Evolutionary conservation across 1,140 invertebrate genomes (phyloP).

Genomic region (Ostrea edulis): DNA sequence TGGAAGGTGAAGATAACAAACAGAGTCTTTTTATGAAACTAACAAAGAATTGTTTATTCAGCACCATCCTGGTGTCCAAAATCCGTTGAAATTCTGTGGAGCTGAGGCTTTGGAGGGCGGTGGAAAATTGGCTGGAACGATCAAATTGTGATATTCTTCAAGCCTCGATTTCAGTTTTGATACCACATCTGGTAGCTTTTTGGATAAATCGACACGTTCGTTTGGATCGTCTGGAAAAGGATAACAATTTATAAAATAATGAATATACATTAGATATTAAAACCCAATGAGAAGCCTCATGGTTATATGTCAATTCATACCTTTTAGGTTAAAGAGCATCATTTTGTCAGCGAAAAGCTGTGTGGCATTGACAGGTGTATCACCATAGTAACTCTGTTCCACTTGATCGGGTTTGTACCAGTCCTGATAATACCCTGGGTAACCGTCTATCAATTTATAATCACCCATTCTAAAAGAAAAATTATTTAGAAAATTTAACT

Average conservation of each 20-base stretch:
- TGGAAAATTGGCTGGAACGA: slow-evolving; percentile 59
- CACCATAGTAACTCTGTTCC: neutral
- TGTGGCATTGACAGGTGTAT: neutral
- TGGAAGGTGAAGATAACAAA: no score
- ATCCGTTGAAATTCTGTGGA: slow-evolving; percentile 53
- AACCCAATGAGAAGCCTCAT: no score
- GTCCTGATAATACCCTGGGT: slow-evolving; percentile 53
- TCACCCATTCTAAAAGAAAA: slow-evolving; percentile 54
- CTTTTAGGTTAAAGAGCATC: slow-evolving; percentile 38
- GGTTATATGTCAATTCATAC: neutral
- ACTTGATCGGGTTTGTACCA: slow-evolving; percentile 59
- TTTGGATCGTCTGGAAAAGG: slow-evolving; percentile 58
- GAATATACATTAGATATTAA: neutral
- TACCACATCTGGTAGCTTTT: slow-evolving; percentile 52
- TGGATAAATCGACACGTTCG: slow-evolving; percentile 56
- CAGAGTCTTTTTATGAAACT: no score
- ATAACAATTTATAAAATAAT: neutral
- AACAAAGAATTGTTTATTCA: neutral
- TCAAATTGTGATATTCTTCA: slow-evolving; percentile 55
- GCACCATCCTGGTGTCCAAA: slow-evolving; percentile 65
- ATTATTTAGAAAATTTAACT: neutral
- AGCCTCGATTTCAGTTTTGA: slow-evolving; percentile 53
- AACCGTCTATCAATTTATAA: slow-evolving; percentile 60
- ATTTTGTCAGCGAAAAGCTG: neutral
- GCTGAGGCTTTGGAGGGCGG: slow-evolving; percentile 22